A percentile compares a stretch with the other conserved stretches of the same genome.
phyloP scores from a whole-genome alignment of 2,797 vertebrate species.

The Enteromius treurensis region DNA sequence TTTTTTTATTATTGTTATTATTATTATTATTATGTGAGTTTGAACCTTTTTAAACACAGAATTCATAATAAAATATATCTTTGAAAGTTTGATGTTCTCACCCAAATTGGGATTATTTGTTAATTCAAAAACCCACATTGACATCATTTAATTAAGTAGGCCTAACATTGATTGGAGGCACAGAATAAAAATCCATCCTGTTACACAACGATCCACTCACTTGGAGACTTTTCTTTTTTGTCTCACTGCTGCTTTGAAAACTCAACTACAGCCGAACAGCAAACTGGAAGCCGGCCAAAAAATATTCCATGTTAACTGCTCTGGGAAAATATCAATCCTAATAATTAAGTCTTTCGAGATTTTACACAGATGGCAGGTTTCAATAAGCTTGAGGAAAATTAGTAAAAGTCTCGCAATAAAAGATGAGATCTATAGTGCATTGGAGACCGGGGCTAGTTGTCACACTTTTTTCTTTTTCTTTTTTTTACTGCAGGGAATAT shows the following conservation, averaged over 20 bases:
- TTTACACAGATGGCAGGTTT: conserved; percentile 45
- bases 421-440: not conserved
- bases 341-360: conserved; percentile 78
- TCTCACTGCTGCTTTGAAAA: not conserved
- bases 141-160: not conserved
- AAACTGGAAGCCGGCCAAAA: not conserved
- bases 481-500: not conserved
- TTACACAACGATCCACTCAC: not conserved
- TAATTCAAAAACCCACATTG: not conserved
- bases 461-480: not conserved
- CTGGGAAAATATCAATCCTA: conserved; percentile 56
- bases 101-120: not conserved
- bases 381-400: not conserved
- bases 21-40: not conserved
- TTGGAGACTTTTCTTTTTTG: not conserved
- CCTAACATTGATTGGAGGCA: not conserved
- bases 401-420: not conserved
- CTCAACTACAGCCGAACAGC: not conserved
- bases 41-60: not conserved
- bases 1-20: not conserved
- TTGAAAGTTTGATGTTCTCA: not conserved
- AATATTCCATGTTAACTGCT: conserved; percentile 9
- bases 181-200: not conserved
- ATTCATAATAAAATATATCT: not conserved
- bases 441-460: not conserved